phyloP scores from a whole-genome alignment of 2,113 vertebrate species.

The Dermatemys mawii region DNA sequence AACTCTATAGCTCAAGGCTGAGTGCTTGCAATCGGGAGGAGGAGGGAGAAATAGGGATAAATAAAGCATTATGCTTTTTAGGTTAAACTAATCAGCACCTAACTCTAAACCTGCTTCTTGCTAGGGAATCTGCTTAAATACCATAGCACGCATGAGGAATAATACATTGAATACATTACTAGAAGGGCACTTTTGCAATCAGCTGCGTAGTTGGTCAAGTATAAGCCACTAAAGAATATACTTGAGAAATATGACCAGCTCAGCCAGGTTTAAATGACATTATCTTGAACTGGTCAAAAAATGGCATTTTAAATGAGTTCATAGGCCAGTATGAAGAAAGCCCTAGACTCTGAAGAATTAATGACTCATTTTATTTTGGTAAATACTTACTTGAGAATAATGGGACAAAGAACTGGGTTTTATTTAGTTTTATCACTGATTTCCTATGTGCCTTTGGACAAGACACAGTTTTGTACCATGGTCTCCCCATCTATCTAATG shows the following conservation, averaged over 20 bases:
- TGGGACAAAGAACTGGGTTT: not conserved
- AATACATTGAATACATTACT: not conserved
- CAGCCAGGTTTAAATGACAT: not conserved
- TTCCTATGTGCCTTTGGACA: not conserved
- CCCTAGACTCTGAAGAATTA: not conserved
- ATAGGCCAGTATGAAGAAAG: not conserved
- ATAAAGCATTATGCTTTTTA: not conserved
- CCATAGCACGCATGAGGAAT: not conserved
- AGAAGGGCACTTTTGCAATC: not conserved
- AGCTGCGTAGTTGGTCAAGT: not conserved
- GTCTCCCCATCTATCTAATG: accelerated
- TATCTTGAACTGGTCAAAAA: not conserved
- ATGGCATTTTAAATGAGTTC: not conserved
- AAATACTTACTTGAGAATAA: not conserved
- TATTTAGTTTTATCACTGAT: not conserved
- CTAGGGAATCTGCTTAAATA: conserved; percentile 18
- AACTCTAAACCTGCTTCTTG: conserved; percentile 15
- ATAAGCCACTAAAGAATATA: not conserved
- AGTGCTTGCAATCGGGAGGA: conserved; percentile 37
- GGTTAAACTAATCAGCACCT: conserved; percentile 32
- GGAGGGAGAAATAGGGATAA: conserved; percentile 6
- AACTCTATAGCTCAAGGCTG: conserved; percentile 45
- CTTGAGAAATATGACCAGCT: not conserved
- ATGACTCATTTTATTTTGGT: not conserved
- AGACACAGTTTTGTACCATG: not conserved